Base-by-base conservation (phyloP, 2,113 vertebrate genomes). In the Neotoma lepida region DNA sequence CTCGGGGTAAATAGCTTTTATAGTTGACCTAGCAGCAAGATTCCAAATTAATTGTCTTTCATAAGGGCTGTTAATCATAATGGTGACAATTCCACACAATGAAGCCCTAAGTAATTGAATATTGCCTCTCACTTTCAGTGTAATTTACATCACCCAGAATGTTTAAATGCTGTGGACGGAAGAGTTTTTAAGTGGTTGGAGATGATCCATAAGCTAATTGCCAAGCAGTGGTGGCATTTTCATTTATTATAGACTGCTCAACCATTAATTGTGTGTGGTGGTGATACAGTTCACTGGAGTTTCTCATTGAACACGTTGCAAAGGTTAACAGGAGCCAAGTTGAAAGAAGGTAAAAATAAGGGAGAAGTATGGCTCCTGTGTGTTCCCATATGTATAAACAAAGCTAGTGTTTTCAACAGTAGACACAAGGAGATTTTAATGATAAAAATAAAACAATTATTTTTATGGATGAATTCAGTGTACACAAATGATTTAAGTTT, bases 41-140 rank as follows among this genome's bases (percentile, higher is more conserved):
- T 95, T 96, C 90, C 51, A 97, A 96, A 97, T 98, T 98, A 98
- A 98, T 98, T 98, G 97, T 98, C 98, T 98, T 98, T 96, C 93
- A 87, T 94, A 96, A 97, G 54, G 54, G 77, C 54, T 97, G 98
- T 98, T 98, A 98, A 98, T 98, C 97, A 98, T 63, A 93, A 97
- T 94, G 64, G 90, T 97, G 98, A 98, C 98, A 98, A 97, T 97
- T 97, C 95, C 93, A 93, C 96, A 98, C 94, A 98, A 97, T 90
- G 92, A 17, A 54, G 80, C 94, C 46, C 86, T 88, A 51, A 90
- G 80, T 98, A 98, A 98, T 97, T 98, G 96, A 98, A 98, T 97
- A 98, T 97, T 96, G 96, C 89, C 70, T 76, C 97, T 97, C 51
- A 78, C 78, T 98, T 97, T 97, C 95, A 97, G 91, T 96, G 94